phyloP scores from a whole-genome alignment of 2,113 vertebrate species.

The Sorex fumeus region DNA sequence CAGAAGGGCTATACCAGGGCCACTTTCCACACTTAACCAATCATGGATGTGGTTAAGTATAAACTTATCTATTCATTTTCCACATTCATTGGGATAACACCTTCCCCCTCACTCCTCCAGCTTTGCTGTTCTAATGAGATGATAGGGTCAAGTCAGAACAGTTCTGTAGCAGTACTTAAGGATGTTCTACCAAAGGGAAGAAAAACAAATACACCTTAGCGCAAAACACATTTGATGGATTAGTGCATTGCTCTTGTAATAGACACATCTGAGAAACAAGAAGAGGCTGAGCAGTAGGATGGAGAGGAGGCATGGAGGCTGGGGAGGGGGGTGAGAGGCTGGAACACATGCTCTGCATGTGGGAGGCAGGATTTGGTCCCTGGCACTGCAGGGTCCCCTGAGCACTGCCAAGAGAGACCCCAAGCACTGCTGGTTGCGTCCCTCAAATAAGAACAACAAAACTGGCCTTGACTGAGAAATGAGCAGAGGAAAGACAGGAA shows the following conservation, averaged over 20 bases:
- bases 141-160: constrained; percentile 59
- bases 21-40: background rate
- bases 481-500: too few relatives aligned
- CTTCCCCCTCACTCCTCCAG: constrained; percentile 30
- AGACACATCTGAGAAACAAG: background rate
- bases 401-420: too few relatives aligned
- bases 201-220: background rate
- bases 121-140: constrained; percentile 54
- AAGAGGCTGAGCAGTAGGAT: background rate
- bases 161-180: constrained; percentile 3
- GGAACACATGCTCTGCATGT: too few relatives aligned
- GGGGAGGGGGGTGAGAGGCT: too few relatives aligned
- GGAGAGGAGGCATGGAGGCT: background rate
- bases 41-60: constrained; percentile 27
- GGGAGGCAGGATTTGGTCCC: too few relatives aligned
- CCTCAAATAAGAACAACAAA: too few relatives aligned
- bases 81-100: constrained; percentile 33
- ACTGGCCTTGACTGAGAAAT: background rate
- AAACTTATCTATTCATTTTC: constrained; percentile 26
- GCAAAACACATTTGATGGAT: constrained; percentile 11
- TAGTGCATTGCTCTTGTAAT: background rate
- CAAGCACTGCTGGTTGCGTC: too few relatives aligned
- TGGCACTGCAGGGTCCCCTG: too few relatives aligned
- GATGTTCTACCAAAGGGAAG: background rate
- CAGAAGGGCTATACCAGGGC: background rate